Evolutionary conservation across 2,888 invertebrate species (phyloP), one percentile per base, ranked within the genome.

Genomic region (Xestia rhomboidea): DNA sequence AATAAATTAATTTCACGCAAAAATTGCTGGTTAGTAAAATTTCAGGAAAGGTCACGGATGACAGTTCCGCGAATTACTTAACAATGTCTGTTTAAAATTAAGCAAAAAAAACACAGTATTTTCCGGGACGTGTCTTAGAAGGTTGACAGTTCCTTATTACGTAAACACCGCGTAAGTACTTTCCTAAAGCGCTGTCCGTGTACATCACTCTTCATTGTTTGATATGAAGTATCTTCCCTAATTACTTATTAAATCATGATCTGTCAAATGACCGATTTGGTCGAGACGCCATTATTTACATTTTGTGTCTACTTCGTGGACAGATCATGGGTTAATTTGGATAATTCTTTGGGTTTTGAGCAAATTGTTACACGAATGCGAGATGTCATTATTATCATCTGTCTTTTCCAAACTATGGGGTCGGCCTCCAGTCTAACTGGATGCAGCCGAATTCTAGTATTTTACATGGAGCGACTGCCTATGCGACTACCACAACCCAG

Each of bases 1-100:
- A 73, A 46, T 51, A 63, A 82, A 81, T 76, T 82, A 64, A 63
- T 73, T 60, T 30, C 15, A n/a, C 18, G 21, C 6, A 60, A 69
- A 81, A 81, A 68, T 34, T 62, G 11, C 24, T 41, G 24, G 18
- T 60, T 64, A 44, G 8, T 34, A 15, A 41, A 74, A 64, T 46
- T 64, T n/a, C 24, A 2, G 34, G 30, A 57, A 41, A 64, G 27
- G 44, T 60, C 64, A 34, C 46, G 8, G 27, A 15, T 15, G 27
- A 30, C 21, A 51, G 38, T 27, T 71, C 57, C 15, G 15, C 30
- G 44, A 69, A 73, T 57, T 63, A 24, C 34, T 13, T 34, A 21
- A 64, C 38, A 51, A 49, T 49, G n/a, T 51, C 24, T 21, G 27
- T 51, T 24, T 34, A 24, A 44, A 51, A 51, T 63, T 67, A n/a